These are phyloP conservation scores for Coleophora deauratella DNA, from an alignment of 2,888 invertebrate species.

Conservation along the genomic window DNA sequence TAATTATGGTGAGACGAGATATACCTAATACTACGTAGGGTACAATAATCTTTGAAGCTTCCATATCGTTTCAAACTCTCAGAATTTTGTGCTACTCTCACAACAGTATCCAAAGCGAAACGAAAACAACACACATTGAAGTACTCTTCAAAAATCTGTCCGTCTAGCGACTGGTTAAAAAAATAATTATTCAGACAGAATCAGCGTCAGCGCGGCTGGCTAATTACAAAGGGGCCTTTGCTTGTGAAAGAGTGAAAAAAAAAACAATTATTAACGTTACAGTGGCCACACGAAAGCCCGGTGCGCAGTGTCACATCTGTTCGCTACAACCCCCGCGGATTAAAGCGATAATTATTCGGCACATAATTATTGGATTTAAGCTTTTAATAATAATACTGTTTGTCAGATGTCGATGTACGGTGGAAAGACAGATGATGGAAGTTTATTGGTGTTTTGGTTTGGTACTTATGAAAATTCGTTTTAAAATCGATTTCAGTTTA, in stretches of 20 bases:
- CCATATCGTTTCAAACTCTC: no score
- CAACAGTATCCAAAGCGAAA: no score
- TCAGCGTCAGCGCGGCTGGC: constrained; percentile 56
- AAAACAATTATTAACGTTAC: constrained; percentile 66
- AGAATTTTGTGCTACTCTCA: no score
- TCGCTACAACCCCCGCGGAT: constrained; percentile 53
- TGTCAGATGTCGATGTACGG: constrained; percentile 20
- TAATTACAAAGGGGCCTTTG: constrained; percentile 68
- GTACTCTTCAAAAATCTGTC: constrained; percentile 27
- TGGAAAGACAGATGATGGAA: background rate
- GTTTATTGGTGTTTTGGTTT: background rate
- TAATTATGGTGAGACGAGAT: no score
- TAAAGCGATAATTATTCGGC: constrained; percentile 69
- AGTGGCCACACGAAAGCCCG: constrained; percentile 67
- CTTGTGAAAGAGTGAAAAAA: constrained; percentile 40
- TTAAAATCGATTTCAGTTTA: no score
- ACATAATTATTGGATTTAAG: constrained; percentile 68
- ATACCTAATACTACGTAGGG: no score
- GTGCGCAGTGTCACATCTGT: constrained; percentile 66
- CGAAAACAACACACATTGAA: constrained; percentile 19
- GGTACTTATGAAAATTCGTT: background rate
- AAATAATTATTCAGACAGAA: constrained; percentile 57
- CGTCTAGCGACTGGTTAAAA: constrained; percentile 33
- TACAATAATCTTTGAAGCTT: no score
- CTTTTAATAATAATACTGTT: constrained; percentile 29